Conservation (phyloP, 2,888 invertebrate species). For the Diloba caeruleocephala region DNA sequence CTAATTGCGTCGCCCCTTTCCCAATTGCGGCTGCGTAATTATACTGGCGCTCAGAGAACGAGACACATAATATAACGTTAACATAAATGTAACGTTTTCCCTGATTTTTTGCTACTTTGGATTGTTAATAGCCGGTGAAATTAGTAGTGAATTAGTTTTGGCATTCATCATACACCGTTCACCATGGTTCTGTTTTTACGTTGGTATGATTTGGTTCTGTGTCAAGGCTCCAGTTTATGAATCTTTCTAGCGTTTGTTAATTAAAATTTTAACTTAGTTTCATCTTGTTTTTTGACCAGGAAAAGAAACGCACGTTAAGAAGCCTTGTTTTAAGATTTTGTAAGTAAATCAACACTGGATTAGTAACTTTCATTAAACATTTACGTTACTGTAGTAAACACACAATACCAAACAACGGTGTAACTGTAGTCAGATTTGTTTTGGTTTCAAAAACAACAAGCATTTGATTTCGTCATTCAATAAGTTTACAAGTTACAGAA, state of each 20-base stretch:
- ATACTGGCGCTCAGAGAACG: conserved; percentile 51
- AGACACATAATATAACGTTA: conserved; percentile 53
- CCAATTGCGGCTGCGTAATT: conserved; percentile 68
- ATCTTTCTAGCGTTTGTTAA: too few relatives aligned
- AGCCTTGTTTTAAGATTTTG: too few relatives aligned
- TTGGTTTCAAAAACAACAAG: conserved; percentile 30
- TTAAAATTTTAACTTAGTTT: too few relatives aligned
- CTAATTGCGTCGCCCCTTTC: conserved; percentile 64
- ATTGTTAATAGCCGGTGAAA: conserved; percentile 15
- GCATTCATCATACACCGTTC: too few relatives aligned
- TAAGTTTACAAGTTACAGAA: conserved; percentile 48
- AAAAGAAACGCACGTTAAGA: too few relatives aligned
- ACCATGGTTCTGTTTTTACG: too few relatives aligned
- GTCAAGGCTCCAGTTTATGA: too few relatives aligned
- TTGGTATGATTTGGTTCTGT: too few relatives aligned
- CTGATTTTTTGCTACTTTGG: conserved; percentile 21
- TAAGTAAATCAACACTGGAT: background rate
- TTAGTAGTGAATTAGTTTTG: conserved; percentile 5
- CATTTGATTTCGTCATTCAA: conserved; percentile 42
- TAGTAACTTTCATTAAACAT: conserved; percentile 5
- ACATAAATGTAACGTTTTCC: conserved; percentile 58
- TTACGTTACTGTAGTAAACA: conserved; percentile 13
- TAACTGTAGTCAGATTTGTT: conserved; percentile 32
- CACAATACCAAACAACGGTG: background rate
- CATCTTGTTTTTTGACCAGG: too few relatives aligned